Base-by-base conservation (phyloP, 2,888 invertebrate species). In the Cylindroiulus punctatus region DNA sequence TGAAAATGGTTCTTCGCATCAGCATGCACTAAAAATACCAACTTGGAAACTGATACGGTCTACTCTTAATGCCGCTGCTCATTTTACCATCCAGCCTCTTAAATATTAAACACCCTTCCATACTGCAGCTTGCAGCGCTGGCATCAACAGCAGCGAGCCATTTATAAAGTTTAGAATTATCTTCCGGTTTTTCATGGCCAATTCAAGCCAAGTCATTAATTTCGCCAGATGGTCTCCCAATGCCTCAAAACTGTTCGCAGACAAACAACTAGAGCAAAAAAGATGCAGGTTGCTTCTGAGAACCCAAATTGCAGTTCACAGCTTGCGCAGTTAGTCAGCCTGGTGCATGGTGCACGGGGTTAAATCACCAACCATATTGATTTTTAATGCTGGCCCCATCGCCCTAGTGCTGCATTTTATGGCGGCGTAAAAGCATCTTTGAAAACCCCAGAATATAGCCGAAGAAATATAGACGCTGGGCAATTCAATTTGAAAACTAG, bases 401-500 rank as follows among this genome's bases (percentile, higher is more conserved):
- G 76, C 76, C 76, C 26, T 12, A 76, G 76, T 14, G 76, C 76
- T 76, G 76, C 76, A 30, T 76, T 76, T 76, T 76, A 76, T 76
- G 30, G 76, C 76, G 30, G 76, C 76, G 76, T 76, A 76, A 76
- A 76, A 76, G 76, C 76, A 76, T 76, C 76, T 76, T 76, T 76
- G 76, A 76, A 30, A 76, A 76, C 30, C n/a, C n/a, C 30, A 76
- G 76, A 30, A 30, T n/a, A 76, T 76, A 76, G 10, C 26, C 10
- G 14, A 76, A 76, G 76, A 76, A 76, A 76, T 76, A 76, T 76
- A 76, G 30, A 65, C 26, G 26, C 65, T 26, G 26, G 22, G 10
- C 65, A 65, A 65, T 76, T 76, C 76, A 30, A 76, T 76, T 76
- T 76, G 30, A 30, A 30, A 76, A 30, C 26, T 30, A 30, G 76